Evolutionary conservation across 2,113 vertebrate genomes (phyloP).

Genomic region (Hemichromis elongatus): DNA sequence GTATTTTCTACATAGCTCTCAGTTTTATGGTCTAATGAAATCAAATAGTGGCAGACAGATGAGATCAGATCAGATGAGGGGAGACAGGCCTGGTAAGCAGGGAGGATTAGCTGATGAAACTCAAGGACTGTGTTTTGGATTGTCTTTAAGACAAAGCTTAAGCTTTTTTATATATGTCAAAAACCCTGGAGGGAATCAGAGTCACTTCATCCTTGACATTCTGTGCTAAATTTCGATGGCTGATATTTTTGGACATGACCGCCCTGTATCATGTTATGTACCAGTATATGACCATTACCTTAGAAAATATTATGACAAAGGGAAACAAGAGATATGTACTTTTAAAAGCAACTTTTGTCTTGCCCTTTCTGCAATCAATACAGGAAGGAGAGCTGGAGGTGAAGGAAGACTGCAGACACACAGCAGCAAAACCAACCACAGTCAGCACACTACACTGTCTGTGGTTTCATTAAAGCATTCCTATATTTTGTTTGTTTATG

Average conservation of each 20-base stretch:
- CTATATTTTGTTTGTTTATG: background rate
- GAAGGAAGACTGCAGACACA: background rate
- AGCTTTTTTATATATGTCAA: background rate
- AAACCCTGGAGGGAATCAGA: background rate
- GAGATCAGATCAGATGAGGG: background rate
- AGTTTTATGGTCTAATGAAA: background rate
- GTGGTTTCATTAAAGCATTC: background rate
- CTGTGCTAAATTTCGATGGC: background rate
- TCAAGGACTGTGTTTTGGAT: background rate
- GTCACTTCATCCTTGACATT: background rate
- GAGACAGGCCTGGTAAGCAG: background rate
- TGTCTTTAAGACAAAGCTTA: background rate
- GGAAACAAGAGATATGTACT: constrained; percentile 15
- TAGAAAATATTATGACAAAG: constrained; percentile 11
- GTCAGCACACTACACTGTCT: background rate
- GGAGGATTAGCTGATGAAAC: constrained; percentile 14
- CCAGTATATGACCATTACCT: background rate
- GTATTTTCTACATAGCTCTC: background rate
- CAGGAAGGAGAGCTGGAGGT: constrained; percentile 21
- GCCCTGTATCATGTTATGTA: constrained; percentile 7
- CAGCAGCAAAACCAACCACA: background rate
- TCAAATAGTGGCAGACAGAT: background rate
- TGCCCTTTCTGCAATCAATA: constrained; percentile 4
- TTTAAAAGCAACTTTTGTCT: constrained; percentile 10
- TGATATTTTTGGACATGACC: constrained; percentile 24